Percentiles rank a stretch among this genome's conserved stretches.
phyloP scores from a whole-genome alignment of 2,797 vertebrate species.

The Falco novaeseelandiae region DNA sequence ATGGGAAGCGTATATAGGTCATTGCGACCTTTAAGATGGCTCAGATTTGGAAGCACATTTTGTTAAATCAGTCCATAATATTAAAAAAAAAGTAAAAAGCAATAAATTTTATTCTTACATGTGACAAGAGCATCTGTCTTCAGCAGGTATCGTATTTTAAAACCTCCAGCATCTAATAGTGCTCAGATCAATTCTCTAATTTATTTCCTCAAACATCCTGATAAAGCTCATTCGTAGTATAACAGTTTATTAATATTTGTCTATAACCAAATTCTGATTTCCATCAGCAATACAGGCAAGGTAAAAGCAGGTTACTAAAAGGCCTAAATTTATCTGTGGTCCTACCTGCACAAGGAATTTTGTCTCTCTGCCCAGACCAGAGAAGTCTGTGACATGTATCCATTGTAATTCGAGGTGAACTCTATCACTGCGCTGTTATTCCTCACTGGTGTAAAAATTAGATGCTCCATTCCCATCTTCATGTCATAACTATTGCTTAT shows the following conservation, averaged over 20 bases:
- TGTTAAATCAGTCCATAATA: neutral
- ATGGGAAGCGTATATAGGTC: neutral
- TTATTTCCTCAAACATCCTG: neutral
- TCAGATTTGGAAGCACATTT: neutral
- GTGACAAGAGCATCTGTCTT: neutral
- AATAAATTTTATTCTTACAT: neutral
- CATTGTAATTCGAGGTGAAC: constrained; percentile 28
- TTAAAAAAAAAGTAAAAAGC: neutral
- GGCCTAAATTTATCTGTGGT: neutral
- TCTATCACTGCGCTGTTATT: neutral
- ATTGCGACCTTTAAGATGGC: neutral
- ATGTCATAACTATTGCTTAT: neutral
- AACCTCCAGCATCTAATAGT: neutral
- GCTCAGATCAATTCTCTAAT: neutral
- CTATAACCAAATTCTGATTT: neutral
- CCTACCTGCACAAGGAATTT: neutral
- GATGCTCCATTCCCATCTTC: neutral
- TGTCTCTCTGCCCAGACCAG: neutral
- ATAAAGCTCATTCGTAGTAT: neutral
- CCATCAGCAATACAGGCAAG: neutral
- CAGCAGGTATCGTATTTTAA: neutral
- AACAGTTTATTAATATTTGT: neutral
- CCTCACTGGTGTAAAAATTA: neutral
- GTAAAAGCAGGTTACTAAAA: neutral
- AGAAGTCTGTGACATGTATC: neutral